Base-by-base conservation (phyloP, 1,140 invertebrate genomes). In the Calliopsis andreniformis region DNA sequence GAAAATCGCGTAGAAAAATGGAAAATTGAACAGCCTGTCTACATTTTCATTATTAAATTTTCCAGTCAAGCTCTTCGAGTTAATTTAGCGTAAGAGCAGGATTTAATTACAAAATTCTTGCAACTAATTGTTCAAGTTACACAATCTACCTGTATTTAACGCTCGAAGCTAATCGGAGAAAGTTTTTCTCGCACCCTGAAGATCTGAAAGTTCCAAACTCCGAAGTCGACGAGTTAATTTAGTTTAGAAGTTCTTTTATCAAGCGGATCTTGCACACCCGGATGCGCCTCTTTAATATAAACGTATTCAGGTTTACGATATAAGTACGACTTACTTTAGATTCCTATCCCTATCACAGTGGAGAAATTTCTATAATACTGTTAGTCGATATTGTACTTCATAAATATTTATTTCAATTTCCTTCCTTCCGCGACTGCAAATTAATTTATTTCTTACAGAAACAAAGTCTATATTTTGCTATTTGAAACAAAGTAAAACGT, bases 61-160 rank as follows among this genome's bases (percentile, higher is more conserved):
- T 7, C n/a, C 7, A 32, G 18, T 56, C 20, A 20, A 6, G n/a
- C 20, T 49, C 47, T 3, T 2, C 1, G 6, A 2, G 1, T 35
- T 53, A 53, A 67, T 53, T 10, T 25, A 53, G 53, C 14, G 16
- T 4, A 10, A 35, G n/a, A n/a, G 30, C 20, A 67, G 39, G 32
- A 69, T 69, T 69, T 69, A 69, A 69, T 56, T 69, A 32, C 28
- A 4, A 53, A 69, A 69, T 58, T 58, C 67, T 69, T 43, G 25
- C 66, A 32, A 56, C 25, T 56, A 58, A 69, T 69, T 45, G 39
- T 69, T 45, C 67, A 20, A 58, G 53, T 69, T 58, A 58, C 35
- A 2, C 67, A 23, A 58, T 58, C 51, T 45, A 30, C 30, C 30
- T 1, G 47, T 67, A 35, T 67, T 66, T 67, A 67, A 67, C 39